phyloP scores from a whole-genome alignment of 2,113 vertebrate genomes.

The Cebidichthys violaceus region DNA sequence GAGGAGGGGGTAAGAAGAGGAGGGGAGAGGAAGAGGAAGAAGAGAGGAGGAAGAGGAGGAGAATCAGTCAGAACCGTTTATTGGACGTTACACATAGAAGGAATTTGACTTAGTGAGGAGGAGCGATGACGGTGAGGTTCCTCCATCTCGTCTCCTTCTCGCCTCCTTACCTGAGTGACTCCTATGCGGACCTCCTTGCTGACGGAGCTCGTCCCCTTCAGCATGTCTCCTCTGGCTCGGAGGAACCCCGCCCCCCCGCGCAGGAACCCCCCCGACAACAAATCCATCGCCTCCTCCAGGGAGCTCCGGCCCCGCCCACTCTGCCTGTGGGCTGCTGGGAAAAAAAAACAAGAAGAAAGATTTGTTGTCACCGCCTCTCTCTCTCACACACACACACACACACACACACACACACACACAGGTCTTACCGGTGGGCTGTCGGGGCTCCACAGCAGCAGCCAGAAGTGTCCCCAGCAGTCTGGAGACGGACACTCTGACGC shows the following conservation, averaged over 20 bases:
- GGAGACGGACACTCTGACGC: slow-evolving; percentile 89
- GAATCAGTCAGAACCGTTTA: too few relatives aligned
- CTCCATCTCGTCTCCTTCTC: too few relatives aligned
- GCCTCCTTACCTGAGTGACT: slow-evolving; percentile 88
- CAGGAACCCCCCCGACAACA: slow-evolving; percentile 93
- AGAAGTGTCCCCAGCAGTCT: slow-evolving; percentile 91
- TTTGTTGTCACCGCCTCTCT: too few relatives aligned
- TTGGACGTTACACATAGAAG: too few relatives aligned
- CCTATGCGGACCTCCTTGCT: slow-evolving; percentile 90
- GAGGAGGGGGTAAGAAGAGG: too few relatives aligned
- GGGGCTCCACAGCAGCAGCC: slow-evolving; percentile 86
- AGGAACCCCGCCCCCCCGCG: slow-evolving; percentile 92
- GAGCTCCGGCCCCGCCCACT: slow-evolving; percentile 78
- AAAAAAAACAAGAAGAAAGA: not conserved
- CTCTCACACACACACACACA: too few relatives aligned
- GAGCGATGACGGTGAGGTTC: too few relatives aligned
- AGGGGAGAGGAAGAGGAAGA: not conserved
- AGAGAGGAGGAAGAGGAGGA: not conserved
- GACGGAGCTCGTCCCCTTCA: slow-evolving; percentile 92
- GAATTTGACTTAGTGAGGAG: too few relatives aligned
- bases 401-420: too few relatives aligned
- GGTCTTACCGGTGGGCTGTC: slow-evolving; percentile 64
- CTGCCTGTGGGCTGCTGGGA: slow-evolving; percentile 74
- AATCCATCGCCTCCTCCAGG: slow-evolving; percentile 90
- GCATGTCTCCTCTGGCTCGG: slow-evolving; percentile 91